Base-by-base conservation (phyloP, 1,140 invertebrate genomes). In the Cydia fagiglandana region DNA sequence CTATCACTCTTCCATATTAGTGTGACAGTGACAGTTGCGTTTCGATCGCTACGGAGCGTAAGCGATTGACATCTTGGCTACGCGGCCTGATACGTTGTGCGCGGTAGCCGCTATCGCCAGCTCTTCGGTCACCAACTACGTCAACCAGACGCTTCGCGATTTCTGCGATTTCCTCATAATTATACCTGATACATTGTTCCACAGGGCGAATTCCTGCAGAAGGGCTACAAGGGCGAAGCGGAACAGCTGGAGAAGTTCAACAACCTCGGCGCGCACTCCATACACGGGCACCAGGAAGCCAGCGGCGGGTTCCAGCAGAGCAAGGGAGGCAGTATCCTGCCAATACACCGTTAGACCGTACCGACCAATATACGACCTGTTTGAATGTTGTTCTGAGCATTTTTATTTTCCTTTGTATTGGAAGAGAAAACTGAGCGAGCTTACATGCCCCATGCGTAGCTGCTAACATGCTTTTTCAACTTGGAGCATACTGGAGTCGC, bases 221-320 rank as follows among this genome's bases (percentile, higher is more conserved):
- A 94, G 50, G 94, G 91, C 78, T 94, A 93, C 83, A 93, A 92
- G 75, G 94, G 93, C 41, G 93, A 91, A 45, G 91, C 93, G 1
- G 91, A 94, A 78, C 85, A 91, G 10, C 89, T 94, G 81, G 94
- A 93, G 75, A 93, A 93, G 73, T 93, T 93, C 84, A 94, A 94
- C 81, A 94, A 94, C 70, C 83, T 94, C 17, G 94, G 94, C 34
- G 93, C 94, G 66, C 94, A 94, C 50, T 94, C 94, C 2, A 84
- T 94, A 4, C 89, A 94, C 75, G 94, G 94, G 5, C 94, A 94
- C 73, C 94, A 94, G 79, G 94, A 94, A 78, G 91, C 91, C 2
- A 93, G 84, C 74, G 93, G 92, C 9, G 90, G 93, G 4, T 94
- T 87, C 78, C 89, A 92, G 73, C 87, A 92, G 66, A 93, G 88